Evolutionary conservation across 2,888 invertebrate species (phyloP), one percentile per base, ranked within the genome.

Genomic region (Tipula vernalis): DNA sequence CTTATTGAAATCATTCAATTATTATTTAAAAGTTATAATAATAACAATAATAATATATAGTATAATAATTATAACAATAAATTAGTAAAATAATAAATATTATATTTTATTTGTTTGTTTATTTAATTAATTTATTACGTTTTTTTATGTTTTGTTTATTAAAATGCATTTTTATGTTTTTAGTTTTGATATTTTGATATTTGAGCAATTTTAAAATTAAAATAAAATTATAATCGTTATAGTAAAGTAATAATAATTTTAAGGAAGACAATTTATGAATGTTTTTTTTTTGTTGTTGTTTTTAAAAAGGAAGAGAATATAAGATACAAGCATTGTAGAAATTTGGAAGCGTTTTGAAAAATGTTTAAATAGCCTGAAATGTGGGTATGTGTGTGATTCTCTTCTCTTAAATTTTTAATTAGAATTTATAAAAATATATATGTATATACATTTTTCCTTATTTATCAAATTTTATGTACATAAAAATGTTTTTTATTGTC

Each of bases 71-170:
- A 28, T 71, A 71, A 71, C 71, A 71, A 71, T 71, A 71, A 71
- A 71, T 71, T 71, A 71, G 71, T 71, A 71, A 71, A 71, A 71
- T 71, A 71, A 71, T 71, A 71, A 71, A 71, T 71, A 71, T 71
- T 71, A 71, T 28, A 71, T 71, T 71, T 71, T 71, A 71, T 71
- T 71, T 18, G 71, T 71, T 71, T 71, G 71, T 71, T 71, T 71
- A 71, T 71, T 71, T 71, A 71, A 71, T 71, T 71, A 71, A 71
- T 71, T 71, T 71, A 71, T 28, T 28, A 28, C 28, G 28, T 71
- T 71, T 71, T 57, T 51, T 28, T 71, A 5, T 71, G 71, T 71
- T 71, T 71, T 71, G 28, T 71, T 71, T 71, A 28, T 71, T 71
- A 71, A 71, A 71, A 71, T 71, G 71, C 71, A 71, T 28, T 71